Percentiles rank a stretch among this genome's conserved stretches.
Conservation (phyloP, 2,888 invertebrate genomes). For the Amiota communis region DNA sequence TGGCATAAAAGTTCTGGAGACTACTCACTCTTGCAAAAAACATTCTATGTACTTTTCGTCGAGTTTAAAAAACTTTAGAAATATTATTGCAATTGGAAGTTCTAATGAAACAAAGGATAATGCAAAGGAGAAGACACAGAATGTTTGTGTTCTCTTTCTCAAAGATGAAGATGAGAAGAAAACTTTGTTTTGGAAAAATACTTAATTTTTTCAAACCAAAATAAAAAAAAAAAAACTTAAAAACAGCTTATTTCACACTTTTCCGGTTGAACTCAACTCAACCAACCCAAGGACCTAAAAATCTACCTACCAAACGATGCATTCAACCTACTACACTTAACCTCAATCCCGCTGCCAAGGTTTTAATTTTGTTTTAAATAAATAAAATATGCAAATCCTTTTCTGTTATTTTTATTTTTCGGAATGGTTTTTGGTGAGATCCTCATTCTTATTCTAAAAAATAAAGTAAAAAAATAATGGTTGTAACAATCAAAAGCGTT, state of each 20-base stretch:
- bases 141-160: not conserved
- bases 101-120: constrained; percentile 23
- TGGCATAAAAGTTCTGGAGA: not conserved
- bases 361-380: not conserved
- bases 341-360: not conserved
- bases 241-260: too few relatives aligned
- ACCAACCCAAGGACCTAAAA: too few relatives aligned
- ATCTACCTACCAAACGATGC: too few relatives aligned
- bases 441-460: not conserved
- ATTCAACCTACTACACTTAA: too few relatives aligned
- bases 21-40: not conserved
- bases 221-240: too few relatives aligned
- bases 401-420: too few relatives aligned
- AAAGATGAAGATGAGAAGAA: not conserved
- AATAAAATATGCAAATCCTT: constrained; percentile 2
- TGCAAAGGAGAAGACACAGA: not conserved
- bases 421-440: too few relatives aligned
- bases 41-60: not conserved
- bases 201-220: too few relatives aligned
- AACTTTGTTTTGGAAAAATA: too few relatives aligned
- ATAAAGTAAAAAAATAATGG: not conserved
- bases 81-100: constrained; percentile 5
- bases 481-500: constrained; percentile 11
- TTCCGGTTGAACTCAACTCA: too few relatives aligned
- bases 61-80: not conserved